These are phyloP conservation scores for Dolomedes plantarius DNA, from an alignment of 2,888 invertebrate genomes.

Conservation along the genomic window DNA sequence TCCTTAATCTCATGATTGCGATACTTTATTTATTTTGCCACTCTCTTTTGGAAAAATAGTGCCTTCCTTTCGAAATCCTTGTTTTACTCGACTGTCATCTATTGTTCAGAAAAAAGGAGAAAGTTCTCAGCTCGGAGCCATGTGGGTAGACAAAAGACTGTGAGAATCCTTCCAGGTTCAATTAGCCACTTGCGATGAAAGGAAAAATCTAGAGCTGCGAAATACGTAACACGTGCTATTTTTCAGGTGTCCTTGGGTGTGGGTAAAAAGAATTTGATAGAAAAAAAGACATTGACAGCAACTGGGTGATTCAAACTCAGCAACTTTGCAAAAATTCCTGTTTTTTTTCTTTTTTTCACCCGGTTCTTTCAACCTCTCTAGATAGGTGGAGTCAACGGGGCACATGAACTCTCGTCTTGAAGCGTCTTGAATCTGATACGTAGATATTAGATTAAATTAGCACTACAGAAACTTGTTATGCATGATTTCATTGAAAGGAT, in stretches of 20 bases:
- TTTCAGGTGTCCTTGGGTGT: neutral
- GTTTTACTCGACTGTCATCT: neutral
- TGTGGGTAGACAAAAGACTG: neutral
- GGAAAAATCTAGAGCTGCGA: neutral
- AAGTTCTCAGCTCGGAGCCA: neutral
- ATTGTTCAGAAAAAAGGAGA: slow-evolving; percentile 1
- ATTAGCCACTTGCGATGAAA: neutral
- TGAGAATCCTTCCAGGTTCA: neutral
- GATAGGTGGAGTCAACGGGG: neutral
- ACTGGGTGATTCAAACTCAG: neutral
- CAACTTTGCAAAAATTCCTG: neutral
- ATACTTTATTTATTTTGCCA: no score
- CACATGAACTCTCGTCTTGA: neutral
- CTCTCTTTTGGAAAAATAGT: no score
- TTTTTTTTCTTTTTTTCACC: neutral
- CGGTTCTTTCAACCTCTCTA: neutral
- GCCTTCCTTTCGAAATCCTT: neutral
- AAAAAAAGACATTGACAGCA: neutral
- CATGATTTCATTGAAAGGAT: no score
- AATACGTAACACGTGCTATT: neutral
- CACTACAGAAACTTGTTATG: no score
- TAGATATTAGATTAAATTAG: no score
- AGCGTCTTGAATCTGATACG: no score
- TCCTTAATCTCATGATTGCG: no score
- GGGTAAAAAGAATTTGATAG: neutral